Base-by-base conservation (phyloP, 1,140 invertebrate species). In the Conus betulinus region DNA sequence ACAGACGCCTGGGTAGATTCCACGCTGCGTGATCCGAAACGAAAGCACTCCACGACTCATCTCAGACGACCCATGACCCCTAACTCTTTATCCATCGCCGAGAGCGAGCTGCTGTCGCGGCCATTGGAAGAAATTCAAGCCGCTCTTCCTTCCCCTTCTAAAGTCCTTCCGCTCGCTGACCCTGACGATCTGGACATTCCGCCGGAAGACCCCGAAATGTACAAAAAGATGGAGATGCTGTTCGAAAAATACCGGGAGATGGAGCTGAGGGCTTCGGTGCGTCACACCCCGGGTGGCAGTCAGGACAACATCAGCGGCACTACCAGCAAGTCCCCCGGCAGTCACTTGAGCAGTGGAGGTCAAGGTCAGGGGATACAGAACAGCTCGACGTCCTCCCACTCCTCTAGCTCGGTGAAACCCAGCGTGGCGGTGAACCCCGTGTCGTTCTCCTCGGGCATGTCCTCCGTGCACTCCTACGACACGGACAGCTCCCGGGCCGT, bases 181-280 rank as follows among this genome's bases (percentile, higher is more conserved):
- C 57, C 90, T 5, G 83, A 85, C 7, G 71, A 78, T n/a, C 51
- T 93, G 13, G 91, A 93, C 57, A 91, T 93, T 13, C 88, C 88
- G 23, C 92, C 93, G 13, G 93, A 93, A 88, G 93, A 94, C 84
- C 92, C 93, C 8, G 93, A 93, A 91, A 91, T 92, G 90, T 94
- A 92, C 82, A 88, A 89, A n/a, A 91, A 91, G 67, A 94, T 94
- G 93, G 93, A 94, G 84, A 89, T 90, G 88, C 78, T 94, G 27
- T 94, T 94, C 87, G 89, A 93, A 84, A 90, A 92, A 82, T 91
- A 93, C 63, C 85, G 92, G n/a, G 91, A 93, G 81, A 93, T 92
- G 87, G 93, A 94, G 86, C 89, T 94, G 13, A 90, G 91, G 82
- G 92, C 91, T 2, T 93, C 93, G 27, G 92, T 93, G 0, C 92